Evolutionary conservation across 2,113 vertebrate genomes (phyloP), one percentile per base, ranked within the genome.

Genomic region (Gobius niger): DNA sequence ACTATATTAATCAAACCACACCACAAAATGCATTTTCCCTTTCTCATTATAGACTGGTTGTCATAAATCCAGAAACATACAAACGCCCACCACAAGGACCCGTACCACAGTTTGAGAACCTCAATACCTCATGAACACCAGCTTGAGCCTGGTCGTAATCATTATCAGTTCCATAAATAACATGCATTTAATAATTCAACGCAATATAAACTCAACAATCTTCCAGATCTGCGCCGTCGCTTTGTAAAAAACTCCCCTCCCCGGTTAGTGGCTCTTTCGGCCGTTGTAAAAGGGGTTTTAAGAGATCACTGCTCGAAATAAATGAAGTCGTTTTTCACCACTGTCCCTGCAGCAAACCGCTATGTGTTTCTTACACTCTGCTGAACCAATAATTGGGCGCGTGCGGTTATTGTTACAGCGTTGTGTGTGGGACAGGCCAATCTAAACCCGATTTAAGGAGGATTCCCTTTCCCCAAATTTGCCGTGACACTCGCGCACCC

Each of bases 401-500:
- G 59, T 44, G 41, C 24, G 47, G 63, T 64, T 63, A 65, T 74
- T 78, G 40, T 65, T 63, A 72, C 77, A 44, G 59, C 72, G 73
- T 51, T 10, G 5, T 47, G 75, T 76, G 56, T 72, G 76, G 65
- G 51, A 69, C 59, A 14, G 40, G 12, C 12, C 53, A 12, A 65
- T 63, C 64, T 18, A 41, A 83, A 68, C n/a, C 60, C 51, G 59
- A 70, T 77, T 78, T 65, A 57, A 56, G 40, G 50, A 64, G 44
- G 44, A 68, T 61, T 72, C 68, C 18, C 47, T 79, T 67, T 57
- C 56, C 24, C 24, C 57, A 80, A 65, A 79, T 80, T 65, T 51
- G 64, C n/a, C 74, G 66, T 72, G 85, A 80, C 81, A 80, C 60
- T 60, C 52, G 0, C 2, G 63, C 63, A 24, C 63, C 59, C 65